Percentiles rank a stretch among this genome's conserved stretches.
phyloP scores from a whole-genome alignment of 2,113 vertebrate species.

The Cinclus cinclus region DNA sequence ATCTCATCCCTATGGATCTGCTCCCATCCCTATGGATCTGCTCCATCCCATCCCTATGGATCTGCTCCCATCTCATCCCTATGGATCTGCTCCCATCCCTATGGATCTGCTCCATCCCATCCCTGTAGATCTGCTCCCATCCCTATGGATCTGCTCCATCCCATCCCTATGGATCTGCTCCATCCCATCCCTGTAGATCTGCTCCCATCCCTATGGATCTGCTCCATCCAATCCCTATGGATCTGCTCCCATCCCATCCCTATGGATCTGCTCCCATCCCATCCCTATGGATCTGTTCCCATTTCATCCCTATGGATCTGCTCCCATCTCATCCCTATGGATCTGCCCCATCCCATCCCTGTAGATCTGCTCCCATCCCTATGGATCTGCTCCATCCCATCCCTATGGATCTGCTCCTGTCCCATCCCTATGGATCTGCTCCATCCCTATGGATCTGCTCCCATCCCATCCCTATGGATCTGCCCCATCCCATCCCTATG shows the following conservation, averaged over 20 bases:
- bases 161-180: not conserved
- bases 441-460: not conserved
- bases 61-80: not conserved
- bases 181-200: not conserved
- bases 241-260: not conserved
- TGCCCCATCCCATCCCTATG: not conserved
- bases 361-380: not conserved
- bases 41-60: not conserved
- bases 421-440: not conserved
- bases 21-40: not conserved
- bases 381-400: not conserved
- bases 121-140: not conserved
- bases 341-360: not conserved
- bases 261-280: not conserved
- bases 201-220: not conserved
- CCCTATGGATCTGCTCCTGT: not conserved
- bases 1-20: not conserved
- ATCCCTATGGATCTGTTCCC: not conserved
- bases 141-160: not conserved
- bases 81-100: not conserved
- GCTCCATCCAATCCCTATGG: not conserved
- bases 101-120: no score
- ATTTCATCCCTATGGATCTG: not conserved
- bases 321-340: no score
- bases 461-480: not conserved